Percentiles rank a stretch among this genome's conserved stretches.
These are phyloP conservation scores for Lepetodrilus schrolli DNA, from an alignment of 2,888 invertebrate species.

Conservation along the genomic window DNA sequence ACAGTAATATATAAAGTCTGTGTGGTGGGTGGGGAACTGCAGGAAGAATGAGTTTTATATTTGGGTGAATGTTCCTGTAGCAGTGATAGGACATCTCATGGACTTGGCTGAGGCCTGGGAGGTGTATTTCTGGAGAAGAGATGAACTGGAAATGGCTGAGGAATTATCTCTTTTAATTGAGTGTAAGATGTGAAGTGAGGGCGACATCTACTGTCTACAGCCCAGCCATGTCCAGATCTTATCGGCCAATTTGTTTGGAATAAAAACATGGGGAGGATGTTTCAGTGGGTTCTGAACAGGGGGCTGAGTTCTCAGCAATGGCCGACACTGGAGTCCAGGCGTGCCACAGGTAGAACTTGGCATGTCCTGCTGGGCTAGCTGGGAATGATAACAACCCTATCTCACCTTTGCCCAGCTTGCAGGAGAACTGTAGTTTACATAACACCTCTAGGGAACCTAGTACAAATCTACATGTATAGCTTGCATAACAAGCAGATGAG, in stretches of 20 bases:
- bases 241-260: slow-evolving; percentile 18
- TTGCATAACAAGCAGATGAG: too few relatives aligned
- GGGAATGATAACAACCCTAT: too few relatives aligned
- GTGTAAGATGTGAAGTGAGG: neutral
- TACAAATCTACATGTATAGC: too few relatives aligned
- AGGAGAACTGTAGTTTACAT: too few relatives aligned
- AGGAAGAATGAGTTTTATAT: neutral
- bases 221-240: neutral
- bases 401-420: too few relatives aligned
- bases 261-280: slow-evolving; percentile 7
- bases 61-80: too few relatives aligned
- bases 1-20: neutral
- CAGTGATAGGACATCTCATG: neutral
- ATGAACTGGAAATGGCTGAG: neutral
- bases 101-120: neutral
- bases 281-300: neutral
- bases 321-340: neutral
- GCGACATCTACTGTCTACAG: slow-evolving; percentile 1
- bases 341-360: too few relatives aligned
- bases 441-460: too few relatives aligned
- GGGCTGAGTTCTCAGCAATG: neutral
- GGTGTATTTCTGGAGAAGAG: neutral
- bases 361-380: too few relatives aligned
- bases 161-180: neutral
- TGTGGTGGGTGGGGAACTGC: neutral